Percentiles rank a stretch among this genome's conserved stretches.
Conservation (phyloP, 2,797 vertebrate genomes). For the Sebastes vulpes region DNA sequence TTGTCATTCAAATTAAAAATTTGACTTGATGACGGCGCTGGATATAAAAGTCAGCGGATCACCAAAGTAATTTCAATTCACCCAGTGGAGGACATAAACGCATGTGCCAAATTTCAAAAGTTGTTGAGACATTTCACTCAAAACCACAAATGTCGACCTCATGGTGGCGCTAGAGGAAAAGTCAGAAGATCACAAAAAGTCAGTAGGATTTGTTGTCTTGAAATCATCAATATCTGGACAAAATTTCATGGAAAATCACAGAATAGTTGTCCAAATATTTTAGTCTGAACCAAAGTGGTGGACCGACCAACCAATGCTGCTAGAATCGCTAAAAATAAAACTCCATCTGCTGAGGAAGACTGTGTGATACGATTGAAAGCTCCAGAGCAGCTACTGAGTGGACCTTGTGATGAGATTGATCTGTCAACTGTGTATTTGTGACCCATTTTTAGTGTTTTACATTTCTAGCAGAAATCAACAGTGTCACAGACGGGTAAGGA, state of each 20-base stretch:
- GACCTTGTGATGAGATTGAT: background rate
- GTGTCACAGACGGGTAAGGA: background rate
- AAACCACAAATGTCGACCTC: background rate
- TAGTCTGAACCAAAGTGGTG: background rate
- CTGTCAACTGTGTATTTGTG: background rate
- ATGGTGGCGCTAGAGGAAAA: background rate
- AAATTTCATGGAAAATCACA: background rate
- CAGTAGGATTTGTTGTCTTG: background rate
- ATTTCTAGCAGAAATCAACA: background rate
- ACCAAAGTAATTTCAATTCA: background rate
- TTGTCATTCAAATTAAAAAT: background rate
- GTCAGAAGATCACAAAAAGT: background rate
- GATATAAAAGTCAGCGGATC: background rate
- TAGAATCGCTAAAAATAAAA: slow-evolving; percentile 1
- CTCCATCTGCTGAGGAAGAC: slow-evolving; percentile 6
- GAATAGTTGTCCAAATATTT: background rate
- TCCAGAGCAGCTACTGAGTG: background rate
- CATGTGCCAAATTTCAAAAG: background rate
- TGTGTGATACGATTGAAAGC: background rate
- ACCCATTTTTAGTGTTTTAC: background rate
- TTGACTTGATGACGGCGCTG: background rate
- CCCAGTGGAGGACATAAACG: background rate
- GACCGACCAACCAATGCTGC: background rate
- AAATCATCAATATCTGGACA: background rate
- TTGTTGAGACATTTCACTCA: background rate